A percentile compares a stretch with the other conserved stretches of the same genome.
These are phyloP conservation scores for Zaprionus gabonicus DNA, from an alignment of 1,140 invertebrate species.

Conservation along the genomic window DNA sequence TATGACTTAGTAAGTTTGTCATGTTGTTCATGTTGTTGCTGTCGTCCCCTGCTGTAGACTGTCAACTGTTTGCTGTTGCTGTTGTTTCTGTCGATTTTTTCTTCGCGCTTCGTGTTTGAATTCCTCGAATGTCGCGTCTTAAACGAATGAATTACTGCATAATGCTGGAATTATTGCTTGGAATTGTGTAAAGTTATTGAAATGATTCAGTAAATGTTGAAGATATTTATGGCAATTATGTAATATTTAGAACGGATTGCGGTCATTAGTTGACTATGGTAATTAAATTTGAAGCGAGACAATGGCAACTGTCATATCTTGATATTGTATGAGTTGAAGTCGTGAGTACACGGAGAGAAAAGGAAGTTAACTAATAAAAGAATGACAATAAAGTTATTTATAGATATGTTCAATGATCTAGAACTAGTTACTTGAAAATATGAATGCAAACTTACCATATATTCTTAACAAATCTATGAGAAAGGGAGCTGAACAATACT, in stretches of 20 bases:
- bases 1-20: slow-evolving; percentile 62
- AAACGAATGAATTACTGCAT: not conserved
- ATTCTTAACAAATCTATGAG: too few relatives aligned
- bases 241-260: not conserved
- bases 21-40: slow-evolving; percentile 65
- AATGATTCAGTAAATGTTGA: not conserved
- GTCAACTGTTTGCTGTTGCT: slow-evolving; percentile 55
- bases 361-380: not conserved
- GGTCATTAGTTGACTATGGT: not conserved
- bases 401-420: too few relatives aligned
- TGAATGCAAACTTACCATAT: too few relatives aligned
- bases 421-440: too few relatives aligned
- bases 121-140: not conserved
- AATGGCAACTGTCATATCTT: not conserved
- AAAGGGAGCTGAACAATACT: too few relatives aligned
- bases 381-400: too few relatives aligned
- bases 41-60: slow-evolving; percentile 50
- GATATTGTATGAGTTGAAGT: not conserved
- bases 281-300: not conserved
- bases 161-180: not conserved
- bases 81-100: slow-evolving; percentile 28
- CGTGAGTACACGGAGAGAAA: not conserved
- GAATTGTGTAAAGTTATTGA: not conserved
- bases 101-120: slow-evolving; percentile 31
- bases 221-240: not conserved